Evolutionary conservation across 1,140 invertebrate genomes (phyloP).

Genomic region (Drosophila funebris): DNA sequence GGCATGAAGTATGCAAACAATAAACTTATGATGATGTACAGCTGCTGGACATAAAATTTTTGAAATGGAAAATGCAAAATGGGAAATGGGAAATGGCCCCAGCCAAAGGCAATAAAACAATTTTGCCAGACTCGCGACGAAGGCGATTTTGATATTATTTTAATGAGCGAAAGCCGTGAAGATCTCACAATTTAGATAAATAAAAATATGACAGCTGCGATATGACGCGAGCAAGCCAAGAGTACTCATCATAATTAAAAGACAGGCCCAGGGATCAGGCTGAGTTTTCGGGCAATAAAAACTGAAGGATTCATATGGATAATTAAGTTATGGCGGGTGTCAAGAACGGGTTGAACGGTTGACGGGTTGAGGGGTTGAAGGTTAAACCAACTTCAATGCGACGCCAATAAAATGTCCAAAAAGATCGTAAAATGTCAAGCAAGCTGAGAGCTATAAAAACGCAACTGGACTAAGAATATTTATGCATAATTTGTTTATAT

Average conservation of each 20-base stretch:
- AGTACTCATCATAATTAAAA: slow-evolving; percentile 75
- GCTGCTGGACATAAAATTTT: slow-evolving; percentile 65
- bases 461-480: slow-evolving; percentile 28
- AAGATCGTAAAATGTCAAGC: slow-evolving; percentile 59
- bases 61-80: slow-evolving; percentile 47
- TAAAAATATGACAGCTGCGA: slow-evolving; percentile 76
- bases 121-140: slow-evolving; percentile 29
- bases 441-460: slow-evolving; percentile 37
- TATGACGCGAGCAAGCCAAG: slow-evolving; percentile 11
- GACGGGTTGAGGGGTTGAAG: not conserved
- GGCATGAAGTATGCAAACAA: slow-evolving; percentile 57
- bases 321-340: slow-evolving; percentile 73
- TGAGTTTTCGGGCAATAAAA: slow-evolving; percentile 58
- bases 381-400: slow-evolving; percentile 2
- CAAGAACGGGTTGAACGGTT: slow-evolving; percentile 42
- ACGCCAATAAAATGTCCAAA: slow-evolving; percentile 59
- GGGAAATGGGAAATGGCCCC: slow-evolving; percentile 43
- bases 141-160: slow-evolving; percentile 60
- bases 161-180: slow-evolving; percentile 67
- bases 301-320: slow-evolving; percentile 77
- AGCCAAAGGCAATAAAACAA: slow-evolving; percentile 61
- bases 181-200: slow-evolving; percentile 70
- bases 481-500: slow-evolving; percentile 36
- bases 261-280: slow-evolving; percentile 26
- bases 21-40: slow-evolving; percentile 67